phyloP scores from a whole-genome alignment of 1,140 invertebrate genomes.

The Aphelinus certus region DNA sequence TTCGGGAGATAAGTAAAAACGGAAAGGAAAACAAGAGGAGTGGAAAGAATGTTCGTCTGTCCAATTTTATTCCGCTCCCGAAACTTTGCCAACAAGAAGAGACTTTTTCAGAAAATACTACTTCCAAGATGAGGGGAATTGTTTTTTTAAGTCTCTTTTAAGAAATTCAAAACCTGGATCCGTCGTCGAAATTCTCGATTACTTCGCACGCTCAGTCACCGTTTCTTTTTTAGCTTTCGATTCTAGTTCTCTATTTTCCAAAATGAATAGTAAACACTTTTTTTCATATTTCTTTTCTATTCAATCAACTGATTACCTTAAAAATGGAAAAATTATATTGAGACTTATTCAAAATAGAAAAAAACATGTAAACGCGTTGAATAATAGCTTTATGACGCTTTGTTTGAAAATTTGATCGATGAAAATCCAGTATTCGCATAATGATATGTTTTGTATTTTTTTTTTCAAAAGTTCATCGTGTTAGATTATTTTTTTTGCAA shows the following conservation, averaged over 20 bases:
- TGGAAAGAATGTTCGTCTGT: not conserved
- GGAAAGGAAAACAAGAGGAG: not conserved
- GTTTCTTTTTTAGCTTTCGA: not conserved
- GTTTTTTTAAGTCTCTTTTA: conserved; percentile 36
- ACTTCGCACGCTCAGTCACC: conserved; percentile 16
- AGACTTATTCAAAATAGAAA: not conserved
- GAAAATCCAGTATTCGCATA: no score
- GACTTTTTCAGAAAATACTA: conserved; percentile 26
- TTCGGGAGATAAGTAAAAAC: conserved; percentile 4
- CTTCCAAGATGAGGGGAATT: conserved; percentile 30
- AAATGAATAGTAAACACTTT: no score
- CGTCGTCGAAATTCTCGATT: conserved; percentile 28
- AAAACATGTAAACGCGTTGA: no score
- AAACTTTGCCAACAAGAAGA: conserved; percentile 20
- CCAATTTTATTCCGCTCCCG: conserved; percentile 4
- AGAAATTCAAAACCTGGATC: conserved; percentile 36
- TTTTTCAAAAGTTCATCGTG: no score
- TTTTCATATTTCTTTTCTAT: no score
- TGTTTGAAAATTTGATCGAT: no score
- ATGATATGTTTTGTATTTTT: no score
- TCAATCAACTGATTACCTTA: no score
- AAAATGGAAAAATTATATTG: not conserved
- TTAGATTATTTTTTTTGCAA: no score
- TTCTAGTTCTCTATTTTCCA: no score
- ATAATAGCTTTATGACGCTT: no score